Percentiles rank a stretch among this genome's conserved stretches.
phyloP scores from a whole-genome alignment of 2,888 invertebrate species.

The Troglohyphantes excavatus region DNA sequence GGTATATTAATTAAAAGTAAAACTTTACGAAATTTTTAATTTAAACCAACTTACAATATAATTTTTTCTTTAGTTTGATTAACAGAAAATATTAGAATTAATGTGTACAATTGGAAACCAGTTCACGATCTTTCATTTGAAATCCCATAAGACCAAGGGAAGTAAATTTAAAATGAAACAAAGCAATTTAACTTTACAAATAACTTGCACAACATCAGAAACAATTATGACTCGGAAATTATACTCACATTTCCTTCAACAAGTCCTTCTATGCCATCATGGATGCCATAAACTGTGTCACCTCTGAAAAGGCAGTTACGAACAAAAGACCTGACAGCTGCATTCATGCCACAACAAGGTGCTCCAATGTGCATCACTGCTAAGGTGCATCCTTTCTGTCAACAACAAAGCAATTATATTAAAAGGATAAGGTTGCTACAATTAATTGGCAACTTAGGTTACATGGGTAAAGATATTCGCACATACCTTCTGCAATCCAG shows the following conservation, averaged over 20 bases:
- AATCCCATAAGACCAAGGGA: too few species aligned
- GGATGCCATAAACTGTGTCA: slow-evolving; percentile 94
- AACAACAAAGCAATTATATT: slow-evolving; percentile 79
- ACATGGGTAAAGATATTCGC: background rate
- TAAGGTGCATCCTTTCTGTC: slow-evolving; percentile 87
- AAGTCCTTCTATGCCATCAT: slow-evolving; percentile 97
- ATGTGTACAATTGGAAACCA: too few species aligned
- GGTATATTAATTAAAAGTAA: too few species aligned
- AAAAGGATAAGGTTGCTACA: background rate
- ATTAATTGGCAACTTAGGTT: background rate
- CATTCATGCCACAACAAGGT: slow-evolving; percentile 99
- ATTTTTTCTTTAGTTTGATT: too few species aligned
- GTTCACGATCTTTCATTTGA: too few species aligned
- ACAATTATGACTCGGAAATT: too few species aligned
- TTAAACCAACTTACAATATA: too few species aligned
- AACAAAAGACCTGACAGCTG: slow-evolving; percentile 98
- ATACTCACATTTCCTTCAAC: slow-evolving; percentile 91
- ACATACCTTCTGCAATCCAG: slow-evolving; percentile 61
- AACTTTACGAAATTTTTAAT: too few species aligned
- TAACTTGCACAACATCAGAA: too few species aligned
- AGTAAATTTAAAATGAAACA: too few species aligned
- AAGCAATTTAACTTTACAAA: too few species aligned
- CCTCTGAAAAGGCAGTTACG: slow-evolving; percentile 97
- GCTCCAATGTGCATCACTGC: slow-evolving; percentile 99
- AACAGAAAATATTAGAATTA: too few species aligned